Base-by-base conservation (phyloP, 1,140 invertebrate genomes). In the Leptinotarsa undecemlineata region DNA sequence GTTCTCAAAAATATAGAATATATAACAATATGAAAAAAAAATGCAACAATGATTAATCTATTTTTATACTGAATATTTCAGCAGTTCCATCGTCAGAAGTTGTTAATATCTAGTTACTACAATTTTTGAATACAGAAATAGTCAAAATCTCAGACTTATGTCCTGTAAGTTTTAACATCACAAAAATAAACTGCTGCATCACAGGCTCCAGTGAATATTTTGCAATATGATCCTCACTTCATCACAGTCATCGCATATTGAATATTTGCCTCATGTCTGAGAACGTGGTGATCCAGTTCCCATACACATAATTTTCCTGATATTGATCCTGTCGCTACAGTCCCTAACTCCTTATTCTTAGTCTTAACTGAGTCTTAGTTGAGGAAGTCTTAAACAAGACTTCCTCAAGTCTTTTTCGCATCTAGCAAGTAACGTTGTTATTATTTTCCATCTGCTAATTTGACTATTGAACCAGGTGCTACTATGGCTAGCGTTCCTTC, bases 271-370 rank as follows among this genome's bases (percentile, higher is more conserved):
- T 88, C 82, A 73, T 89, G 86, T 3, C 90, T 85, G 6, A 90
- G 74, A 80, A 90, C 88, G 82, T 93, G 90, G 81, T 90, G 91
- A 2, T 90, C 85, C 21, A 92, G 86, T 83, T 97, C 95, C 94
- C 94, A 96, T 77, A 97, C 90, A 78, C 89, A 91, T 62, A 97
- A 86, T 76, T 90, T 86, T 6, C 95, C 95, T 74, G 88, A 87
- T 20, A 96, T 82, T 61, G 85, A 84, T 84, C 88, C 88, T 77
- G 89, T 88, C 8, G 92, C 92, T 71, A 91, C 87, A 67, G 89
- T 87, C 78, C 86, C 87, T 19, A 86, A 81, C 82, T 92, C 88
- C 74, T 86, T 87, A 77, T 88, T n/a, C n/a, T n/a, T n/a, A n/a
- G n/a, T n/a, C n/a, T n/a, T n/a, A n/a, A n/a, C n/a, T n/a, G n/a